These are phyloP conservation scores for Melanotaenia nigrans DNA, from an alignment of 2,797 vertebrate species.

Conservation along the genomic window DNA sequence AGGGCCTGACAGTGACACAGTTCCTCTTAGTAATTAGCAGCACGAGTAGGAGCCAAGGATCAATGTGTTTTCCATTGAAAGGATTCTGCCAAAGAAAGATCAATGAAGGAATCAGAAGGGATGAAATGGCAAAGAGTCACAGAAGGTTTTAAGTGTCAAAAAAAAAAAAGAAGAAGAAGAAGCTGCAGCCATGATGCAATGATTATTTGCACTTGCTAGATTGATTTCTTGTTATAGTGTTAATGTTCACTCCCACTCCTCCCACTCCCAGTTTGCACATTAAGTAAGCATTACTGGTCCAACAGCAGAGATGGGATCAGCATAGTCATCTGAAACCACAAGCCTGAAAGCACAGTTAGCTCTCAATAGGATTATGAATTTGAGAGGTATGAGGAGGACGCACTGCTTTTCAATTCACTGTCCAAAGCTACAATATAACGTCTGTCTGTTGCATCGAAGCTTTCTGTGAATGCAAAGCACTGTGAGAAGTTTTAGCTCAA, in stretches of 20 bases:
- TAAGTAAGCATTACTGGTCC: conserved; percentile 51
- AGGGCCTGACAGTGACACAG: conserved; percentile 72
- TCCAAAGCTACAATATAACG: conserved; percentile 60
- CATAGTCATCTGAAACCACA: conserved; percentile 29
- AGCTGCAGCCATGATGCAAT: conserved; percentile 37
- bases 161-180: conserved; percentile 22
- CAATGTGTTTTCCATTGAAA: conserved; percentile 75
- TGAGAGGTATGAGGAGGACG: conserved; percentile 57
- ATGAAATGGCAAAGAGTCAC: conserved; percentile 45
- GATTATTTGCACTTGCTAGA: conserved; percentile 64
- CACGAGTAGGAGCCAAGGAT: conserved; percentile 73
- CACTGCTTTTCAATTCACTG: conserved; percentile 52
- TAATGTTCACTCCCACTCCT: conserved; percentile 38
- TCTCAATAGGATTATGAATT: conserved; percentile 51
- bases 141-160: conserved; percentile 44
- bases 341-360: conserved; percentile 37
- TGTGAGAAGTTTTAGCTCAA: conserved; percentile 56
- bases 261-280: conserved; percentile 48
- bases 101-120: conserved; percentile 58
- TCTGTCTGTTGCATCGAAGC: conserved; percentile 50
- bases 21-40: conserved; percentile 79
- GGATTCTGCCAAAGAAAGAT: conserved; percentile 64
- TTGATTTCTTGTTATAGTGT: conserved; percentile 60
- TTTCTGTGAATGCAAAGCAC: conserved; percentile 58
- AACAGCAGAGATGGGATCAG: conserved; percentile 27